These are phyloP conservation scores for Daboia siamensis DNA, from an alignment of 2,113 vertebrate genomes.

Conservation along the genomic window DNA sequence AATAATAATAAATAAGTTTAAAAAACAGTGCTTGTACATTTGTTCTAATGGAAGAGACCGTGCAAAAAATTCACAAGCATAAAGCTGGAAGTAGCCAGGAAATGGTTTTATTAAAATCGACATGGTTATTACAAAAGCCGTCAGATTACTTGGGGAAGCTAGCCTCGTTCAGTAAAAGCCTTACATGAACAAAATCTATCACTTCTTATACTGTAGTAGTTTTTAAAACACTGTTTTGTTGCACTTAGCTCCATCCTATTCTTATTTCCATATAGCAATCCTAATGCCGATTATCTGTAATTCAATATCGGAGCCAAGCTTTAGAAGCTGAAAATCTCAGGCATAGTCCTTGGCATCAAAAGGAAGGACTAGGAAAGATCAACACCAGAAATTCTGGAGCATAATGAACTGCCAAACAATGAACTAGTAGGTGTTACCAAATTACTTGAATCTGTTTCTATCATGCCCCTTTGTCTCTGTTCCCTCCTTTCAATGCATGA, in stretches of 20 bases:
- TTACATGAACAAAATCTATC: background rate
- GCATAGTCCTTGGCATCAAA: background rate
- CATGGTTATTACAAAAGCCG: background rate
- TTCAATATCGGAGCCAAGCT: background rate
- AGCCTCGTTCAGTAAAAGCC: background rate
- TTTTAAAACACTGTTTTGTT: background rate
- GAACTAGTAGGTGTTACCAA: background rate
- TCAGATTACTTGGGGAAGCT: background rate
- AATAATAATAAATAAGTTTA: slow-evolving; percentile 8
- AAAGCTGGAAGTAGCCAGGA: background rate
- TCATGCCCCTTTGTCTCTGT: background rate
- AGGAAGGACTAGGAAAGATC: background rate
- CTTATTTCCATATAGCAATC: background rate
- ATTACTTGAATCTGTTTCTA: background rate
- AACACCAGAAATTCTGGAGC: background rate
- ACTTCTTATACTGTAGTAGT: background rate
- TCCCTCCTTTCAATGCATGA: background rate
- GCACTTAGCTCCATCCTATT: background rate
- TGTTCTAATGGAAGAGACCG: background rate
- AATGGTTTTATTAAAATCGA: background rate
- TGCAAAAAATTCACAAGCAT: background rate
- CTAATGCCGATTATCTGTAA: background rate
- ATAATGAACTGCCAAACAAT: background rate
- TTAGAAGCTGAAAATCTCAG: background rate
- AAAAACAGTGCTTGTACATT: background rate